Percentiles rank a stretch among this genome's conserved stretches.
Conservation (phyloP, 2,888 invertebrate genomes). For the Anoplius nigerrimus region DNA sequence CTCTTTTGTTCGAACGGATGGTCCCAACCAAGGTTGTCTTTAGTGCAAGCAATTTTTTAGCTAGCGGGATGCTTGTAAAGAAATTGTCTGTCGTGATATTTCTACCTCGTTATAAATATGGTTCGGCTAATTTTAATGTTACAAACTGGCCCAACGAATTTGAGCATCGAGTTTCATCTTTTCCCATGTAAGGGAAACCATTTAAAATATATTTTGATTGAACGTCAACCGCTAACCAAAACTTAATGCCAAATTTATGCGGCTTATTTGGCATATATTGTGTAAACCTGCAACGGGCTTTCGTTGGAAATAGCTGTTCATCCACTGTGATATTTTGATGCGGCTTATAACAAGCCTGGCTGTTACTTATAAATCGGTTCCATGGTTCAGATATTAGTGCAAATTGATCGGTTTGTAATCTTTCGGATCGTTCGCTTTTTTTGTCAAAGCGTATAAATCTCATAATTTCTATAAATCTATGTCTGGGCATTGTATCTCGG, state of each 20-base stretch:
- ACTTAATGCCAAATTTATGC: slow-evolving; percentile 53
- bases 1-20: slow-evolving; percentile 34
- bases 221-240: slow-evolving; percentile 58
- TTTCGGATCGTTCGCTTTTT: slow-evolving; percentile 5
- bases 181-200: slow-evolving; percentile 54
- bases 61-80: slow-evolving; percentile 51
- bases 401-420: slow-evolving; percentile 30
- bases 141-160: slow-evolving; percentile 49
- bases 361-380: slow-evolving; percentile 25
- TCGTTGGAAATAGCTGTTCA: slow-evolving; percentile 61
- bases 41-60: background rate
- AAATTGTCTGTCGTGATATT: slow-evolving; percentile 55
- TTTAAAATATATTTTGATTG: slow-evolving; percentile 52
- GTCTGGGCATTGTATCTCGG: slow-evolving; percentile 41
- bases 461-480: slow-evolving; percentile 34
- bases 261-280: slow-evolving; percentile 32
- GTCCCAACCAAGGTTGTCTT: slow-evolving; percentile 33
- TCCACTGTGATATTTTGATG: slow-evolving; percentile 48
- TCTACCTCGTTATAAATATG: slow-evolving; percentile 46
- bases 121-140: slow-evolving; percentile 54
- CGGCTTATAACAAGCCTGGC: slow-evolving; percentile 47
- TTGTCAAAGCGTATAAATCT: slow-evolving; percentile 30
- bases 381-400: slow-evolving; percentile 33
- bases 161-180: slow-evolving; percentile 46
- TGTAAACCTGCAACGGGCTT: slow-evolving; percentile 58